phyloP scores from a whole-genome alignment of 30 jellyfish, hydroid and myxozoan genomes.

The Turritopsis dohrnii region DNA sequence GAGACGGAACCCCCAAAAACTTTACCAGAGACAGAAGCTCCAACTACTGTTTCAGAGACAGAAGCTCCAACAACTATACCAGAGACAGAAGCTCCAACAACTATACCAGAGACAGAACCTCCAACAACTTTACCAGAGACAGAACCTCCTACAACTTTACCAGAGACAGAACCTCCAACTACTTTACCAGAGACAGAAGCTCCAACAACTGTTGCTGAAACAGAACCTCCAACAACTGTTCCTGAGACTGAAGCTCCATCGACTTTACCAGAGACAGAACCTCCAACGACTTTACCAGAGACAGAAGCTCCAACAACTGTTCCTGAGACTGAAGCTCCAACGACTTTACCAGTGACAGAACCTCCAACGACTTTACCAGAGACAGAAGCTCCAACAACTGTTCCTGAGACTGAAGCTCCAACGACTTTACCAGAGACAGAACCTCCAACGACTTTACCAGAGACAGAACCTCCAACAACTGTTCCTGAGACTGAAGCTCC shows the following conservation, averaged over 20 bases:
- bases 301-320: neutral
- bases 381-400: neutral
- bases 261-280: neutral
- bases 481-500: neutral
- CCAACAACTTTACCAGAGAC: neutral
- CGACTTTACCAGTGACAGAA: neutral
- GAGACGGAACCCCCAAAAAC: neutral
- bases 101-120: neutral
- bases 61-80: neutral
- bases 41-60: neutral
- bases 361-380: neutral
- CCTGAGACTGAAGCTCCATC: neutral
- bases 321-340: neutral
- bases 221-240: neutral
- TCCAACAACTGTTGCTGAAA: neutral
- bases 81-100: neutral
- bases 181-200: neutral
- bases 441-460: neutral
- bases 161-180: conserved; percentile 1
- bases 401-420: conserved; percentile 8
- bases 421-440: neutral
- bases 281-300: neutral
- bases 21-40: neutral
- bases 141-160: neutral
- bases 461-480: neutral